Conservation (phyloP, 92 coral and sea anemone species). For the Scolanthus callimorphus region DNA sequence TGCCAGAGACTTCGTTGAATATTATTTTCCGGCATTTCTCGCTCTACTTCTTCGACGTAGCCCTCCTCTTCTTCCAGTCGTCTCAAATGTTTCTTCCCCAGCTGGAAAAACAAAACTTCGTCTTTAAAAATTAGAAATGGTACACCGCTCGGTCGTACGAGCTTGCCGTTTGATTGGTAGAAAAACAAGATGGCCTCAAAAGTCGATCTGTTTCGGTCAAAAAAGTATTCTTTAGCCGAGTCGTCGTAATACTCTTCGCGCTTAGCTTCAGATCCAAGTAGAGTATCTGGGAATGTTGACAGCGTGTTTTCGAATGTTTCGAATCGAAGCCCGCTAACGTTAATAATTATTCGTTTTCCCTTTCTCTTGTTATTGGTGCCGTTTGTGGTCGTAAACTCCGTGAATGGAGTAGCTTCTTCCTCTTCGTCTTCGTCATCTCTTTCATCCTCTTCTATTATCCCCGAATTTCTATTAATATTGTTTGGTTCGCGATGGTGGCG, state of each 20-base stretch:
- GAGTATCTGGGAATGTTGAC: conserved; percentile 76
- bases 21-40: conserved; percentile 60
- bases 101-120: conserved; percentile 84
- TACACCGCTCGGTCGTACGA: conserved; percentile 86
- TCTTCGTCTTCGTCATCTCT: no score
- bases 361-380: conserved; percentile 15
- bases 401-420: background rate
- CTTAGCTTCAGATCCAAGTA: conserved; percentile 79
- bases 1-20: conserved; percentile 79
- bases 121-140: conserved; percentile 83
- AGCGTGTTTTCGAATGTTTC: conserved; percentile 83
- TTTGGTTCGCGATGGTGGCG: no score
- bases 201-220: conserved; percentile 97
- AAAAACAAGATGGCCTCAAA: conserved; percentile 94
- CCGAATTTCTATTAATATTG: no score
- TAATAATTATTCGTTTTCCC: conserved; percentile 64
- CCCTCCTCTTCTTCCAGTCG: conserved; percentile 80
- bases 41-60: conserved; percentile 44
- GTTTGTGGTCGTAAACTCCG: background rate
- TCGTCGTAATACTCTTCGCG: conserved; percentile 75
- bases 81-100: conserved; percentile 62
- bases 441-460: background rate
- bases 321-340: conserved; percentile 93
- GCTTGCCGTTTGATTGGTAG: conserved; percentile 86
- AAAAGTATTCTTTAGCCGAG: conserved; percentile 76